A percentile compares a stretch with the other conserved stretches of the same genome.
Evolutionary conservation across 2,888 invertebrate species (phyloP).

Genomic region (Horisme vitalbata): DNA sequence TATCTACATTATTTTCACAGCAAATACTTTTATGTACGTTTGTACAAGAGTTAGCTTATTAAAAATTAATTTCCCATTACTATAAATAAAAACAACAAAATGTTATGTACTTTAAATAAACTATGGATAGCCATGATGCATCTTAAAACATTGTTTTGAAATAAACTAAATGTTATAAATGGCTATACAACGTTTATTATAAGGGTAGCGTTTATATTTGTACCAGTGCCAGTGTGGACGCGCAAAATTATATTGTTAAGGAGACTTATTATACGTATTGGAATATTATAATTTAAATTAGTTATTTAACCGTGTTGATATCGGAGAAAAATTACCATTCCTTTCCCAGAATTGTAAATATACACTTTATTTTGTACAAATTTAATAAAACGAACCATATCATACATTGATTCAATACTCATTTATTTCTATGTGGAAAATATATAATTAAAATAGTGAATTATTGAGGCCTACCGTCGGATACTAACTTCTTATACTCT

Average conservation of each 20-base stretch:
- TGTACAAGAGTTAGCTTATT: conserved; percentile 25
- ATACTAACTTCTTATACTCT: not conserved
- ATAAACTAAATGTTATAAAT: no score
- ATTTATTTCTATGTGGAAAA: conserved; percentile 5
- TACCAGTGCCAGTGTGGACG: conserved; percentile 28
- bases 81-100: no score
- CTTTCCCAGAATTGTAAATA: conserved; percentile 31
- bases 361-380: conserved; percentile 26
- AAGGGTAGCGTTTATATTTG: conserved; percentile 19
- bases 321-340: conserved; percentile 32
- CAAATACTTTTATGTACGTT: conserved; percentile 31
- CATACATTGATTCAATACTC: conserved; percentile 23
- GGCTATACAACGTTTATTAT: conserved; percentile 4
- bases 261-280: conserved; percentile 33
- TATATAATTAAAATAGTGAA: not conserved
- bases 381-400: conserved; percentile 25
- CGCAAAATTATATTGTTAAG: conserved; percentile 42
- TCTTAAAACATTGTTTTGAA: conserved; percentile 1
- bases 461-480: conserved; percentile 3
- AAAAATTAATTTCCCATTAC: conserved; percentile 11
- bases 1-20: conserved; percentile 1
- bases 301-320: conserved; percentile 34
- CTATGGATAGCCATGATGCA: not conserved
- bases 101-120: no score
- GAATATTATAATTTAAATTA: conserved; percentile 35